Base-by-base conservation (phyloP, 2,888 invertebrate species). In the Phymatocera aterrima region DNA sequence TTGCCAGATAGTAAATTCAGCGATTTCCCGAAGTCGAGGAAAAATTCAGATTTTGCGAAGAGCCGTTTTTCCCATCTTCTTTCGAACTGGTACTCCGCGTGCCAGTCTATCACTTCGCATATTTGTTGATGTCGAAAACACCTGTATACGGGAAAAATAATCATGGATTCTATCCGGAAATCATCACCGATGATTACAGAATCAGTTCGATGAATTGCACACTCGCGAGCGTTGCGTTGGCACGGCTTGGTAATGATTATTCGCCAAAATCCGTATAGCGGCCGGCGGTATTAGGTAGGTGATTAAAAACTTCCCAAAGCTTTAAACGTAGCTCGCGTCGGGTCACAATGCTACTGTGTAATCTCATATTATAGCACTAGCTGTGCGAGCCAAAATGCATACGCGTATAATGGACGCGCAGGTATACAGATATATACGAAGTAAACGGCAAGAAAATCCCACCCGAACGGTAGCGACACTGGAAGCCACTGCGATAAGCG, bases 331-430 rank as follows among this genome's bases (percentile, higher is more conserved):
- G 18, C 51, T 34, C 51, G 10, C 31, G 51, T 51, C 28, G 31
- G 31, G 70, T 72, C 31, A 72, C 34, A 43, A 72, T 51, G 51
- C 31, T 43, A 28, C 18, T 51, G 70, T 74, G 81, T 83, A 84
- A 86, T 83, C 84, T 81, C 80, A 81, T 82, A 86, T 85, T 85
- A 85, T n/a, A n/a, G n/a, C 84, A 84, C 83, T 79, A 84, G 81
- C 85, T 84, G n/a, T n/a, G 82, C 81, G 72, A 79, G 77, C 72
- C 81, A 83, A 82, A 81, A 24, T 57, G 57, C 57, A 28, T 57
- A 28, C 78, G 81, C 54, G 54, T 54, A 54, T 18, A 54, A 54
- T 8, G 43, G 43, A 12, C 8, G 15, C 10, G 8, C 8, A 12
- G 8, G 8, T 43, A 43, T 43, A 43, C 15, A 43, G 10, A 43